Base-by-base conservation (phyloP, 2,113 vertebrate genomes). In the Oryzias curvinotus region DNA sequence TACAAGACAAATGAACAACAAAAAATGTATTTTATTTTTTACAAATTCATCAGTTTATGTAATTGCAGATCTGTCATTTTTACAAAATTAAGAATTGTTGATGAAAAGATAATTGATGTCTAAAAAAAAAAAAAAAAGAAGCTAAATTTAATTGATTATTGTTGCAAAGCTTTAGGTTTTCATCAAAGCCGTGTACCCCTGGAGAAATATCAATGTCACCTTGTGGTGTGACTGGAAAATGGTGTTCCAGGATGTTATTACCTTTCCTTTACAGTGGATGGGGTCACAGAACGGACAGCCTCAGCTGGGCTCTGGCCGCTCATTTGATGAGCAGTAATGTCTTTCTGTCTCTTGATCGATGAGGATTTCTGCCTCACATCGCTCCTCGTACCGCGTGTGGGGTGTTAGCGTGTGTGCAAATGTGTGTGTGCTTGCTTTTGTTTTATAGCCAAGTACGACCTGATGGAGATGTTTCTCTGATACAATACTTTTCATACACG, bases 321-420 rank as follows among this genome's bases (percentile, higher is more conserved):
- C 79, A 46, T 69, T 73, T 70, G 63, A 57, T 52, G 46, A 46
- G 65, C 52, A 56, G 65, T 84, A 85, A 89, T 81, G 81, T 83
- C 80, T 87, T 86, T 54, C 81, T 69, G 73, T 14, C 51, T 54
- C 41, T 62, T 81, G 80, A 89, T 86, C 80, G 77, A 86, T 83
- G 60, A 77, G 52, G 62, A 57, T 83, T 83, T 75, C 62, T 81
- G 77, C 56, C 71, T 86, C 61, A 43, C 68, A 81, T 83, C 73
- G 68, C 80, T 83, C 62, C 59, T 57, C 52, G 68, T 64, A 13
- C 51, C 53, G 48, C 70, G 68, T 81, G 75, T 65, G 75, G 53
- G 60, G 52, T 26, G 54, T 51, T 64, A 41, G n/a, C 17, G 52
- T 51, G 65, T 69, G 60, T 2, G 18, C 28, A 61, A 28, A 36